Conservation (phyloP, 2,113 vertebrate genomes). For the Larimichthys crocea region DNA sequence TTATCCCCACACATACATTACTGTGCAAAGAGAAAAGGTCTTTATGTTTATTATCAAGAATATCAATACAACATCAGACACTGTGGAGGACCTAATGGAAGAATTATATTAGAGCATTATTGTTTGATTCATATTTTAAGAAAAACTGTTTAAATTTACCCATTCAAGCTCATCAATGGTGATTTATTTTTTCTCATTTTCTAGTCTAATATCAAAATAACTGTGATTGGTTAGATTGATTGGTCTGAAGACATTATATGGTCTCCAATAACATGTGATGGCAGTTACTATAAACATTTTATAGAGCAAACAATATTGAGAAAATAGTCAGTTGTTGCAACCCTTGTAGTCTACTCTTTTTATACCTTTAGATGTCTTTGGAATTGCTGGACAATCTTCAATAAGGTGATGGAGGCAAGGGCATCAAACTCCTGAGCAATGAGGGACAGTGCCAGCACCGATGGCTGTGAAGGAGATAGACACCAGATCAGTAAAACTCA, state of each 20-base stretch:
- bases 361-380: slow-evolving; percentile 93
- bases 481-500: background rate
- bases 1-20: too few relatives aligned
- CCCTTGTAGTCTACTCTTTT: background rate
- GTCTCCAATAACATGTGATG: background rate
- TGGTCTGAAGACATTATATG: background rate
- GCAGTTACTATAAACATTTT: background rate
- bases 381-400: slow-evolving; percentile 90
- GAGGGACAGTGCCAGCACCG: slow-evolving; percentile 95
- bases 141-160: too few relatives aligned
- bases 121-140: background rate
- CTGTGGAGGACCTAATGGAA: background rate
- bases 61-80: background rate
- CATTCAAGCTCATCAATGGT: too few relatives aligned
- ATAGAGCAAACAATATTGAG: background rate
- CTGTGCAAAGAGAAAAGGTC: background rate
- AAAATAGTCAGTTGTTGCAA: background rate
- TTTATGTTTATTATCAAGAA: background rate
- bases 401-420: slow-evolving; percentile 86
- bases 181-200: background rate
- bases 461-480: slow-evolving; percentile 86
- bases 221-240: background rate
- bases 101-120: too few relatives aligned
- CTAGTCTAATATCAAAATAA: too few relatives aligned
- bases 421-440: slow-evolving; percentile 92